Conservation (phyloP, 1,140 invertebrate species). For the Diorhabda elongata region DNA sequence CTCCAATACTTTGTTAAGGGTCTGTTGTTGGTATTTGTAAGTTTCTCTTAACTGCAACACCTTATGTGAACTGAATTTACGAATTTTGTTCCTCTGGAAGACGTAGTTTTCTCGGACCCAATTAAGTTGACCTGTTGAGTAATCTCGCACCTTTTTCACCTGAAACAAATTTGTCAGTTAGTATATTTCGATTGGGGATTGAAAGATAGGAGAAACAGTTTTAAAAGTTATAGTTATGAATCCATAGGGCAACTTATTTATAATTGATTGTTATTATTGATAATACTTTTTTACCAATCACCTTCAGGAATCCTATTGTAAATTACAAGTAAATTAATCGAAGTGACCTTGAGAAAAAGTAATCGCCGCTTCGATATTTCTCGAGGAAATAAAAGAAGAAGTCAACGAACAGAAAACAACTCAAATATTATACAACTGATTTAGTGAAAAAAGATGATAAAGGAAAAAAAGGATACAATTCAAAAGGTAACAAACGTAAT, state of each 20-base stretch:
- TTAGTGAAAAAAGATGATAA: too few relatives aligned
- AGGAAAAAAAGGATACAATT: too few relatives aligned
- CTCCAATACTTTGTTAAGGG: conserved; percentile 89
- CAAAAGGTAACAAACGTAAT: too few relatives aligned
- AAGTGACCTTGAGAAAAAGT: too few relatives aligned
- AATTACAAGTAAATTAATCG: too few relatives aligned
- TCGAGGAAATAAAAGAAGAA: too few relatives aligned
- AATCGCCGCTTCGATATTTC: too few relatives aligned
- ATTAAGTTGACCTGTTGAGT: conserved; percentile 83
- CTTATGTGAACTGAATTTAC: conserved; percentile 91
- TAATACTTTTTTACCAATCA: too few relatives aligned
- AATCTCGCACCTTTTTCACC: conserved; percentile 82
- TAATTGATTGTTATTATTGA: too few relatives aligned
- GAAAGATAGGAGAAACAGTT: background rate
- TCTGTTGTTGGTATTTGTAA: conserved; percentile 93
- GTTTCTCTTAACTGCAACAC: conserved; percentile 82
- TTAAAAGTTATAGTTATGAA: background rate
- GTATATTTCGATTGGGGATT: background rate
- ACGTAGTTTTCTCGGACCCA: conserved; percentile 93
- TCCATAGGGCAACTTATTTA: background rate
- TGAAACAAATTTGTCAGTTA: conserved; percentile 41
- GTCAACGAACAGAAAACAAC: too few relatives aligned
- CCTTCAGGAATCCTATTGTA: too few relatives aligned
- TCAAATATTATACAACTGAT: too few relatives aligned
- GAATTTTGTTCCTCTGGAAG: conserved; percentile 88